These are phyloP conservation scores for Holothuria scabra DNA, from an alignment of 53 echinoderm and acorn worm genomes.

Conservation along the genomic window DNA sequence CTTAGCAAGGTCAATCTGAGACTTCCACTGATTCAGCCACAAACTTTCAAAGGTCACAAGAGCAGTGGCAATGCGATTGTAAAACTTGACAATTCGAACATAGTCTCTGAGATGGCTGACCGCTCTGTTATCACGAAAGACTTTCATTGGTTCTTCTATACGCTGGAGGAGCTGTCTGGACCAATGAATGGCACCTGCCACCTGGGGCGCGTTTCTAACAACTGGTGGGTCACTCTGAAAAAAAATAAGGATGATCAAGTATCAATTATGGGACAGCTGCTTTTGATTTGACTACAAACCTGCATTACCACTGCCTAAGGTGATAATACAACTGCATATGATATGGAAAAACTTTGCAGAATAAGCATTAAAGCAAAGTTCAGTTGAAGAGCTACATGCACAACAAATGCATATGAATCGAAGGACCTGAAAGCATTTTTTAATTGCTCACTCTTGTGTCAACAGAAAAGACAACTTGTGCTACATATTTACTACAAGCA, in stretches of 20 bases:
- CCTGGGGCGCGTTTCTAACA: conserved; percentile 95
- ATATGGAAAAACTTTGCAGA: too few relatives aligned
- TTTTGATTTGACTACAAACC: too few relatives aligned
- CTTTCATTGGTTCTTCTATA: conserved; percentile 97
- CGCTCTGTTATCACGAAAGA: conserved; percentile 92
- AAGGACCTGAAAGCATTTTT: too few relatives aligned
- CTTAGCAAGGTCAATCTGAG: conserved; percentile 91
- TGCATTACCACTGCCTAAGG: too few relatives aligned
- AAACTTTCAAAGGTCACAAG: conserved; percentile 97
- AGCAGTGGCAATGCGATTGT: conserved; percentile 96
- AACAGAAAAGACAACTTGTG: too few relatives aligned
- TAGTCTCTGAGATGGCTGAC: conserved; percentile 85
- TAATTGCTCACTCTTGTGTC: too few relatives aligned
- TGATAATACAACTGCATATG: too few relatives aligned
- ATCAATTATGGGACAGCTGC: not conserved
- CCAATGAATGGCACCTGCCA: conserved; percentile 96
- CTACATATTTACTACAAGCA: too few relatives aligned
- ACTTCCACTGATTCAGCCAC: conserved; percentile 93
- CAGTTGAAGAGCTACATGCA: too few relatives aligned
- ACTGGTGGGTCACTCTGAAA: conserved; percentile 88
- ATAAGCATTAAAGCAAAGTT: too few relatives aligned
- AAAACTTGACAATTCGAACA: conserved; percentile 93
- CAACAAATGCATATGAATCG: too few relatives aligned
- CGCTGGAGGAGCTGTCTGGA: conserved; percentile 94
- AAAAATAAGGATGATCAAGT: not conserved